Evolutionary conservation across 2,888 invertebrate species (phyloP).

Genomic region (Drosophila bunnanda): DNA sequence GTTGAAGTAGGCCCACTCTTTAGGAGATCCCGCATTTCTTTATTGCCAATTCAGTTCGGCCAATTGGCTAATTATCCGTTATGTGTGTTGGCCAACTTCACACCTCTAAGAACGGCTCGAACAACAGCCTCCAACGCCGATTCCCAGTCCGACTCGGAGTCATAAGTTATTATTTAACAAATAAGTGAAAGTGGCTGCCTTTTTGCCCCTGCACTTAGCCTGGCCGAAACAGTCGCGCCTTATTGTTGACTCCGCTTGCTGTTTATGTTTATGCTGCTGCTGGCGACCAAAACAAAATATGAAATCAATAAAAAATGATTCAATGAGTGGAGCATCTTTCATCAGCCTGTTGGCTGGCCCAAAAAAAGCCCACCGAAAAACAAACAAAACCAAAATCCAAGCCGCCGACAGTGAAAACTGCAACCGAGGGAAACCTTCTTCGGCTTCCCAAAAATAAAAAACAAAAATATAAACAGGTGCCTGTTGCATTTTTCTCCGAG

Average conservation of each 20-base stretch:
- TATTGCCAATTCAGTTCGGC: conserved; percentile 38
- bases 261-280: conserved; percentile 52
- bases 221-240: conserved; percentile 56
- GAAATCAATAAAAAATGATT: conserved; percentile 80
- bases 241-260: conserved; percentile 66
- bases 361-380: conserved; percentile 45
- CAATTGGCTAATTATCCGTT: conserved; percentile 24
- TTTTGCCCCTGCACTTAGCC: conserved; percentile 72
- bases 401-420: conserved; percentile 45
- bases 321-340: conserved; percentile 72
- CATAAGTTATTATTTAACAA: conserved; percentile 78
- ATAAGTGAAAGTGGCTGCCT: conserved; percentile 74
- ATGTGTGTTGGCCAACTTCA: conserved; percentile 18
- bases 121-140: conserved; percentile 8
- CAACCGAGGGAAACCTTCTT: conserved; percentile 38
- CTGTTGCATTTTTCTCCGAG: conserved; percentile 35
- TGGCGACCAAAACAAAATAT: conserved; percentile 61
- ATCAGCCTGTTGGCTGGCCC: conserved; percentile 59
- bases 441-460: conserved; percentile 9
- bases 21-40: conserved; percentile 44
- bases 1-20: conserved; percentile 32
- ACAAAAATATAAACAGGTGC: conserved; percentile 5
- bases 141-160: conserved; percentile 1
- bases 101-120: conserved; percentile 41
- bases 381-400: conserved; percentile 15